phyloP scores from a whole-genome alignment of 2,888 invertebrate species.

The Drosophila nr. perissopoda region DNA sequence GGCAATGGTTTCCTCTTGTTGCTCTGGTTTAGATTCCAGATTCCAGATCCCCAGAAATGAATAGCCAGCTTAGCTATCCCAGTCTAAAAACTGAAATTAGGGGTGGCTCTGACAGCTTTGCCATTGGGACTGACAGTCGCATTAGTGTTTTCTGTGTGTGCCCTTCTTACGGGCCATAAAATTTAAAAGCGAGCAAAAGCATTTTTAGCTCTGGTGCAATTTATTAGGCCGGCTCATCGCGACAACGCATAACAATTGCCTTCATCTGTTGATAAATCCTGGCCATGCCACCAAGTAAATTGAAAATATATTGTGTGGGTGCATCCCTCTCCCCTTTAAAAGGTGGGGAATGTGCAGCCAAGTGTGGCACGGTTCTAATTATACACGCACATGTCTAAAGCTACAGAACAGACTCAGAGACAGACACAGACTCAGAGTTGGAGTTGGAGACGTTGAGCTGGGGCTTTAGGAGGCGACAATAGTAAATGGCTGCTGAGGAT shows the following conservation, averaged over 20 bases:
- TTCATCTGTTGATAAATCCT: conserved; percentile 80
- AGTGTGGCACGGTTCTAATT: conserved; percentile 77
- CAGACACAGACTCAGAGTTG: not conserved
- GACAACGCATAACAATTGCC: conserved; percentile 77
- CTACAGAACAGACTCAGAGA: conserved; percentile 10
- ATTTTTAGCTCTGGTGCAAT: conserved; percentile 78
- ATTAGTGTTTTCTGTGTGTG: conserved; percentile 59
- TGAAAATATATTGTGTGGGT: conserved; percentile 67
- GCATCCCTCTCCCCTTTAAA: conserved; percentile 5
- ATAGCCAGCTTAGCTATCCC: conserved; percentile 73
- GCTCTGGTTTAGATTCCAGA: conserved; percentile 73
- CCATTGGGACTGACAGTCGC: conserved; percentile 59
- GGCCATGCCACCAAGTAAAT: conserved; percentile 78
- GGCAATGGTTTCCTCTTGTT: conserved; percentile 61
- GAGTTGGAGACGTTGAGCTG: conserved; percentile 35
- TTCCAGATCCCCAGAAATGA: conserved; percentile 75
- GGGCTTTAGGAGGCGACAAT: conserved; percentile 50
- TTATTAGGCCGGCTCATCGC: conserved; percentile 76
- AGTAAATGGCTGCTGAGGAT: conserved; percentile 3
- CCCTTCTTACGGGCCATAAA: conserved; percentile 80
- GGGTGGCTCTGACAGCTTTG: conserved; percentile 47
- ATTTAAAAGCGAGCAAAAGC: conserved; percentile 81
- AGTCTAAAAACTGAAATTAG: conserved; percentile 68
- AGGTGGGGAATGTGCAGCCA: conserved; percentile 70
- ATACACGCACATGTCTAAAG: conserved; percentile 76